phyloP scores from a whole-genome alignment of 2,888 invertebrate species.

The Tipula lateralis region DNA sequence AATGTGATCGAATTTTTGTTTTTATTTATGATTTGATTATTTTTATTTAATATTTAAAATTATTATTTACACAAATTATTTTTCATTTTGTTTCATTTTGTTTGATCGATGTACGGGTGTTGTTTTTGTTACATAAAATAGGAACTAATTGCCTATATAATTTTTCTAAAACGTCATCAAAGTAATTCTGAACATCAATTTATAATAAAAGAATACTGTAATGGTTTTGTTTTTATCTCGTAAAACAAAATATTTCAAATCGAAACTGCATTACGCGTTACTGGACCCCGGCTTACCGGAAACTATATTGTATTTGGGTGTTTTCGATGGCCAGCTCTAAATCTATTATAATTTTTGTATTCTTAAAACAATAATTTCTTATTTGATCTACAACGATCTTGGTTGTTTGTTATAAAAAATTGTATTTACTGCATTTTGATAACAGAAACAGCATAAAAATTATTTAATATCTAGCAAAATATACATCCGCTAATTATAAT shows the following conservation, averaged over 20 bases:
- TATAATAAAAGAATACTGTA: conserved; percentile 7
- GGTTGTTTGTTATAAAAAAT: background rate
- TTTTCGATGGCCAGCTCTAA: background rate
- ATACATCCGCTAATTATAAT: background rate
- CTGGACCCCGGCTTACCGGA: background rate
- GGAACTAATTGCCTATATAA: background rate
- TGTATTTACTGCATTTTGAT: background rate
- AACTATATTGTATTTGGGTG: background rate
- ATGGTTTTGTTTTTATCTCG: background rate
- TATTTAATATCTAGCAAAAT: background rate
- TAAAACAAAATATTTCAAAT: background rate
- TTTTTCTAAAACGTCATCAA: background rate
- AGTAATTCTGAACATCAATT: background rate
- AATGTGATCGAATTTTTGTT: conserved; percentile 13
- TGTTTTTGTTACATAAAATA: background rate
- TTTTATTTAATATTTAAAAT: background rate
- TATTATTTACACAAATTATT: conserved; percentile 15
- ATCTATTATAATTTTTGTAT: background rate
- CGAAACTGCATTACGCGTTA: background rate
- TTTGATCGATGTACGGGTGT: background rate
- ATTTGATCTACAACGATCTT: background rate
- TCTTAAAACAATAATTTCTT: background rate
- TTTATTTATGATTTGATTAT: background rate
- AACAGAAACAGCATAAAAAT: background rate
- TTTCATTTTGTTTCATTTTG: background rate